Percentiles rank a stretch among this genome's conserved stretches.
Conservation (phyloP, 2,113 vertebrate species). For the Paracanthobrama guichenoti region DNA sequence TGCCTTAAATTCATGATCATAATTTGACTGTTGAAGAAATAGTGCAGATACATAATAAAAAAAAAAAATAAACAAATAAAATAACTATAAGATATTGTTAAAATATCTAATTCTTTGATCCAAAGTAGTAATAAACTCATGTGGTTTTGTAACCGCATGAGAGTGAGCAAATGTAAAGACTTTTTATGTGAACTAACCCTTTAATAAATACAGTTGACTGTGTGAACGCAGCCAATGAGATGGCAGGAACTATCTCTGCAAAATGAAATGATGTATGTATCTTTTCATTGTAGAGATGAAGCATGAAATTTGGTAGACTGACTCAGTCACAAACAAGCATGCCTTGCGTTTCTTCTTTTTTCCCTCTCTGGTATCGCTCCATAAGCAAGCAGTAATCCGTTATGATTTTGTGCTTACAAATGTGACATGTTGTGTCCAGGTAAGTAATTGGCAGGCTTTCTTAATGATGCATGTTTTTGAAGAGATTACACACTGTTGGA, state of each 20-base stretch:
- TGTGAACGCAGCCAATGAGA: neutral
- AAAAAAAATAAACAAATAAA: too few relatives aligned
- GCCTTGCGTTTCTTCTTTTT: neutral
- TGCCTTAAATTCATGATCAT: too few relatives aligned
- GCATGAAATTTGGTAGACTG: neutral
- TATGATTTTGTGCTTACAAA: constrained; percentile 46
- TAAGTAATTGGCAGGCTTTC: constrained; percentile 54
- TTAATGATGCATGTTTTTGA: constrained; percentile 48
- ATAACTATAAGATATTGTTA: neutral
- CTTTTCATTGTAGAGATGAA: neutral
- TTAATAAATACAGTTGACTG: neutral
- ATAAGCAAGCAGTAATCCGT: constrained; percentile 47
- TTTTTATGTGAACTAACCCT: neutral
- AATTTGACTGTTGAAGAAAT: too few relatives aligned
- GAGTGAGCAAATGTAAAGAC: neutral
- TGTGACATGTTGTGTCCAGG: constrained; percentile 31
- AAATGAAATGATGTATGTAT: constrained; percentile 18
- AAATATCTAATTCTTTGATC: neutral
- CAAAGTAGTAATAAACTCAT: neutral
- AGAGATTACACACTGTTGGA: constrained; percentile 44
- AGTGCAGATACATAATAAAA: too few relatives aligned
- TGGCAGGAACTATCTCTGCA: neutral
- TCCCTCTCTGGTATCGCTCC: neutral
- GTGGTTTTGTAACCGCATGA: neutral
- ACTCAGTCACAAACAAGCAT: neutral